A percentile compares a stretch with the other conserved stretches of the same genome.
Conservation (phyloP, 2,888 invertebrate genomes). For the Alviniconcha strummeri region DNA sequence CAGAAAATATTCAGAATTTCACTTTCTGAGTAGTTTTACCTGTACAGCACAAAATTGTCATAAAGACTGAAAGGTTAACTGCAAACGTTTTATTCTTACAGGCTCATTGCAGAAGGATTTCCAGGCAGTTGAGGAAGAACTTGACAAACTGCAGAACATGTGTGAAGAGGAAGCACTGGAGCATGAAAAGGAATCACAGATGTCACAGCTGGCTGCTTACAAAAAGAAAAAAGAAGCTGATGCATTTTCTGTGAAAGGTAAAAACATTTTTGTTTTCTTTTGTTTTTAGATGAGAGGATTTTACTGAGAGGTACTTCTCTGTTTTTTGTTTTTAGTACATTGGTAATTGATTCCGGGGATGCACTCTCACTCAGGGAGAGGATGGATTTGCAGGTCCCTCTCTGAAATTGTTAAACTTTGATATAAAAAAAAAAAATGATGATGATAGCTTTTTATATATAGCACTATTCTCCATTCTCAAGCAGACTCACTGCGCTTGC, state of each 20-base stretch:
- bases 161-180: constrained; percentile 59
- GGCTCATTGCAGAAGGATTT: constrained; percentile 58
- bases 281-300: not conserved
- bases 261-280: too few relatives aligned
- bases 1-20: too few relatives aligned
- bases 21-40: too few relatives aligned
- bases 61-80: too few relatives aligned
- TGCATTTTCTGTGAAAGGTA: constrained; percentile 58
- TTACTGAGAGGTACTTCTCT: not conserved
- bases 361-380: too few relatives aligned
- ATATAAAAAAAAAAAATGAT: too few relatives aligned
- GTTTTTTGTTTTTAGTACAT: not conserved
- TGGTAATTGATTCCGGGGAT: not conserved
- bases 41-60: too few relatives aligned
- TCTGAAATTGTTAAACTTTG: too few relatives aligned
- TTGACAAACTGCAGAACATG: constrained; percentile 57
- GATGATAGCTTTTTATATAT: too few relatives aligned
- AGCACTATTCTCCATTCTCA: too few relatives aligned
- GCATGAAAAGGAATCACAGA: constrained; percentile 46
- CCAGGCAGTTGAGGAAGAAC: constrained; percentile 57
- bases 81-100: constrained; percentile 25
- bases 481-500: too few relatives aligned
- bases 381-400: too few relatives aligned
- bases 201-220: constrained; percentile 56
- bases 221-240: constrained; percentile 57